These are phyloP conservation scores for Eulemur coronatus DNA, from an alignment of 2,797 vertebrate species.

Conservation along the genomic window DNA sequence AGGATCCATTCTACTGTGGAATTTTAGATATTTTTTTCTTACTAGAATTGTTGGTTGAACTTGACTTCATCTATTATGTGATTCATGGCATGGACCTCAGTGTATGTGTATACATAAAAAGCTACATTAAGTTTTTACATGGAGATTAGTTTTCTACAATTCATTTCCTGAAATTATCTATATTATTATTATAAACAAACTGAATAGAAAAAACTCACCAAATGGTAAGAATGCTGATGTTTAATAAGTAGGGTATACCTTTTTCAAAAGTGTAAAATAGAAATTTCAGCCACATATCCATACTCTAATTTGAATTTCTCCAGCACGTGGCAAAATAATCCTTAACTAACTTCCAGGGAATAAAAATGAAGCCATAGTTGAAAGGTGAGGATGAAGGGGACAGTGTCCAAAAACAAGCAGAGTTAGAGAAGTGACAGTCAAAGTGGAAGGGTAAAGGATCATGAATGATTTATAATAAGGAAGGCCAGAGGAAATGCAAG, in stretches of 20 bases:
- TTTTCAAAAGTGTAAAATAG: constrained; percentile 21
- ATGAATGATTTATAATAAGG: background rate
- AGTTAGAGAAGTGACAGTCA: background rate
- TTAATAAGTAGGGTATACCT: background rate
- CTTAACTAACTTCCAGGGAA: background rate
- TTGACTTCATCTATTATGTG: background rate
- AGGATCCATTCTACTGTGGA: background rate
- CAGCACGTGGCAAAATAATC: background rate
- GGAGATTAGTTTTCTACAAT: constrained; percentile 27
- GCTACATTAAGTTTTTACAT: background rate
- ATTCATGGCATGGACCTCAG: background rate
- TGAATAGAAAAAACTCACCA: background rate
- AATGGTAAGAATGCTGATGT: background rate
- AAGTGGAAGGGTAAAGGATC: background rate
- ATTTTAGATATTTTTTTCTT: constrained; percentile 42
- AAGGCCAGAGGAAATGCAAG: background rate
- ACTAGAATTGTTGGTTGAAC: constrained; percentile 17
- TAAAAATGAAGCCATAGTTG: background rate
- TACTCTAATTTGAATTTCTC: background rate
- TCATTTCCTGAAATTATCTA: constrained; percentile 32
- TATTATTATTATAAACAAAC: background rate
- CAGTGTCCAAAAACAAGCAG: background rate
- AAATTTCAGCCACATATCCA: background rate
- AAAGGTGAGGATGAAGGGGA: background rate
- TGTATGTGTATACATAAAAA: background rate